Evolutionary conservation across 2,797 vertebrate genomes (phyloP).

Genomic region (Girardinus metallicus): DNA sequence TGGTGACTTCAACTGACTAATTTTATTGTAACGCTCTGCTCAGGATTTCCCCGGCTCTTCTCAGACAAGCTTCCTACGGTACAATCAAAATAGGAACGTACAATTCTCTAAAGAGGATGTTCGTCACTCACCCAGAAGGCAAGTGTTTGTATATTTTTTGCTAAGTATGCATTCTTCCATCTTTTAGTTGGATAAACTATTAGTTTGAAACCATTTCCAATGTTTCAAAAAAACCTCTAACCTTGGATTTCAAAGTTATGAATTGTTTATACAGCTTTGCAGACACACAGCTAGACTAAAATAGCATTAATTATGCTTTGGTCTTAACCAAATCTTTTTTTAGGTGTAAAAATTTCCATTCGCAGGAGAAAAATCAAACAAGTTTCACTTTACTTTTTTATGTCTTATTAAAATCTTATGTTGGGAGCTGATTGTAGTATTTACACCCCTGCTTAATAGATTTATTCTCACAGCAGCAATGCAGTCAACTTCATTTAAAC

Average conservation of each 20-base stretch:
- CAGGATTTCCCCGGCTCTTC: conserved; percentile 92
- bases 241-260: background rate
- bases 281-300: background rate
- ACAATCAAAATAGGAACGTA: conserved; percentile 98
- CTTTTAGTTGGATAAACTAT: background rate
- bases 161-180: background rate
- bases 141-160: background rate
- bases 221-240: background rate
- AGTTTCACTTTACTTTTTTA: background rate
- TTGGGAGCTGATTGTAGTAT: background rate
- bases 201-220: background rate
- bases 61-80: conserved; percentile 95
- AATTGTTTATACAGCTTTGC: background rate
- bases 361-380: background rate
- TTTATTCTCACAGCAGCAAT: background rate
- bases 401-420: background rate
- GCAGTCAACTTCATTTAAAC: background rate
- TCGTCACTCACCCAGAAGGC: conserved; percentile 91
- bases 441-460: background rate
- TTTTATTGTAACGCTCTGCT: background rate
- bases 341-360: background rate
- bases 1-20: background rate
- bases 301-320: background rate
- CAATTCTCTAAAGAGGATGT: conserved; percentile 94
- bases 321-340: background rate